Evolutionary conservation across 1,140 invertebrate species (phyloP), one percentile per base, ranked within the genome.

Genomic region (Bradynema listronoti): DNA sequence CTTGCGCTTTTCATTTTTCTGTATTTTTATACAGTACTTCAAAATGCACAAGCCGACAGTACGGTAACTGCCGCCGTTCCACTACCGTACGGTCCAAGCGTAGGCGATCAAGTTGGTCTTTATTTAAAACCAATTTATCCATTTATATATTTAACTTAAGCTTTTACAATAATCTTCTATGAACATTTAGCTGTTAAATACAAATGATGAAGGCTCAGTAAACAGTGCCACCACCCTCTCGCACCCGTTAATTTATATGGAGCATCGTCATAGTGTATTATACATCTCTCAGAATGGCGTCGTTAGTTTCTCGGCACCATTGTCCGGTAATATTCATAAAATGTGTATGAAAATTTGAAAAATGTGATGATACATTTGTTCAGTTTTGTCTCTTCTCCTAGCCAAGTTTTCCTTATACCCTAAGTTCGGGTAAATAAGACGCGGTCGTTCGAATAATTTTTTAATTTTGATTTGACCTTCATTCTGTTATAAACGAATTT

Each of bases 31-130:
- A n/a, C n/a, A n/a, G n/a, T n/a, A n/a, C n/a, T n/a, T n/a, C n/a
- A n/a, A n/a, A n/a, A n/a, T n/a, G n/a, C n/a, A n/a, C n/a, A n/a
- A n/a, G n/a, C n/a, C n/a, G n/a, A n/a, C n/a, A n/a, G n/a, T n/a
- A n/a, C n/a, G n/a, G 42, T 22, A 4, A 43, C 3, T 27, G 62
- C 62, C 45, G 63, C 61, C 39, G 24, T 61, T 39, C 47, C 43
- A 11, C 24, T 63, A 29, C 61, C 61, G 9, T 63, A 25, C 53
- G 61, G 61, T n/a, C 16, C 39, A 16, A 22, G 43, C n/a, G 63
- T 64, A 16, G 61, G 61, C 2, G 61, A 63, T 45, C 47, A 63
- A 61, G 61, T 61, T 24, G 11, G 49, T 27, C 22, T 45, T 27
- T 51, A 42, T 24, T 55, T 19, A 3, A 50, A 50, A 4, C 3